Base-by-base conservation (phyloP, 92 coral and sea anemone genomes). In the Galaxea fascicularis region DNA sequence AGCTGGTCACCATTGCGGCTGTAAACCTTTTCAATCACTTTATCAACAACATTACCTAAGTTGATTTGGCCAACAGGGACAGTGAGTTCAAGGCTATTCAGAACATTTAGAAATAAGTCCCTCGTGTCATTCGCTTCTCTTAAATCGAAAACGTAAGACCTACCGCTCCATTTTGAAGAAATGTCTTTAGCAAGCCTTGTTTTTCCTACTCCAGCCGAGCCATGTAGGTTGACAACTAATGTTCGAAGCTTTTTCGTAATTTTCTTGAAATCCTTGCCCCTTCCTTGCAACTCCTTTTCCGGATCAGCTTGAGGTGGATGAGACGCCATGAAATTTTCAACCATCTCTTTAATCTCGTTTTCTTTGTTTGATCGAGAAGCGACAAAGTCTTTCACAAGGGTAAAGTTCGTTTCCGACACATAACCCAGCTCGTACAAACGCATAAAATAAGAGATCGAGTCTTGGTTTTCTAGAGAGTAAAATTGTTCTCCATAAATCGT, bases 151-250 rank as follows among this genome's bases (percentile, higher is more conserved):
- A 63, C 65, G 49, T 60, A 29, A 25, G 28, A 26, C 65, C 52
- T 14, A 6, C 84, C 84, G 10, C 11, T 22, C 84, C 84, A 79
- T 46, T 68, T 27, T 8, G 60, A 24, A 51, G 74, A 79, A 68
- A 79, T 25, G 14, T 80, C 85, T 41, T 80, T 41, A 12, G 96
- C 96, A 52, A 93, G 80, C 1, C 89, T 90, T 71, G 96, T 93
- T 65, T 93, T 93, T 15, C 96, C 96, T 4, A 93, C 94, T 4
- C 96, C 96, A 8, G 92, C 88, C 30, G 85, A 86, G 4, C 96
- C 96, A 59, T 56, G 88, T 73, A 93, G 76, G 78, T 90, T 90
- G 14, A 93, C 52, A 18, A 85, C 86, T 0, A 76, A 82, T 16
- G 68, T 87, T 56, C 22, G 18, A 16, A 93, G 88, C 22, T 41